phyloP scores from a whole-genome alignment of 1,140 invertebrate genomes.

The Dendrolimus kikuchii region DNA sequence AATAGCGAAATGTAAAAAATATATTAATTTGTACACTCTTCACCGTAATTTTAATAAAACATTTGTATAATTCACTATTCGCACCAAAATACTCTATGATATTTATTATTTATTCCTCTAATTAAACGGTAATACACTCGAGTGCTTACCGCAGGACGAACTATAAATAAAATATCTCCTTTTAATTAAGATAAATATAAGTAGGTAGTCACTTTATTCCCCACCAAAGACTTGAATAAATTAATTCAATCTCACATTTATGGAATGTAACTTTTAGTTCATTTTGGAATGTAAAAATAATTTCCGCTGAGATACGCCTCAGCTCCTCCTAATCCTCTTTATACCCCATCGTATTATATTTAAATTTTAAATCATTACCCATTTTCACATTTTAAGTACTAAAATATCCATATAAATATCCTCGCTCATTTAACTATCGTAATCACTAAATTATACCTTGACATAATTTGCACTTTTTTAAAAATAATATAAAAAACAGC shows the following conservation, averaged over 20 bases:
- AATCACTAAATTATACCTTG: conserved; percentile 54
- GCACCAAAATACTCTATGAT: conserved; percentile 66
- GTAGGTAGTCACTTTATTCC: conserved; percentile 51
- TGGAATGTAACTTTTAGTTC: conserved; percentile 21
- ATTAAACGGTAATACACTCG: conserved; percentile 34
- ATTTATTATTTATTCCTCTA: conserved; percentile 34
- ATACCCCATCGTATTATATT: conserved; percentile 24
- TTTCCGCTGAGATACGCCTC: conserved; percentile 3
- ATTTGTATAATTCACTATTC: conserved; percentile 70
- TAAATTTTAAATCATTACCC: conserved; percentile 24
- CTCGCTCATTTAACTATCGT: conserved; percentile 50
- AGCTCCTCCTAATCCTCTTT: conserved; percentile 10
- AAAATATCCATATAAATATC: conserved; percentile 66
- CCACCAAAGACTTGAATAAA: conserved; percentile 43
- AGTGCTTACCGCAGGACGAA: conserved; percentile 53
- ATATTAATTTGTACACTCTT: conserved; percentile 70
- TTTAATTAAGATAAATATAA: conserved; percentile 38
- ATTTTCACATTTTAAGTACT: conserved; percentile 43
- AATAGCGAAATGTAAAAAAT: conserved; percentile 68
- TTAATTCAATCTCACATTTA: conserved; percentile 35
- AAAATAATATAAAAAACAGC: conserved; percentile 27
- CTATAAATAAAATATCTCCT: conserved; percentile 48
- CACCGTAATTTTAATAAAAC: conserved; percentile 51
- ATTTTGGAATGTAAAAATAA: conserved; percentile 52
- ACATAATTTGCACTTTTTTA: conserved; percentile 61